These are phyloP conservation scores for Drosophila takahashii DNA, from an alignment of 1,140 invertebrate genomes.

Conservation along the genomic window DNA sequence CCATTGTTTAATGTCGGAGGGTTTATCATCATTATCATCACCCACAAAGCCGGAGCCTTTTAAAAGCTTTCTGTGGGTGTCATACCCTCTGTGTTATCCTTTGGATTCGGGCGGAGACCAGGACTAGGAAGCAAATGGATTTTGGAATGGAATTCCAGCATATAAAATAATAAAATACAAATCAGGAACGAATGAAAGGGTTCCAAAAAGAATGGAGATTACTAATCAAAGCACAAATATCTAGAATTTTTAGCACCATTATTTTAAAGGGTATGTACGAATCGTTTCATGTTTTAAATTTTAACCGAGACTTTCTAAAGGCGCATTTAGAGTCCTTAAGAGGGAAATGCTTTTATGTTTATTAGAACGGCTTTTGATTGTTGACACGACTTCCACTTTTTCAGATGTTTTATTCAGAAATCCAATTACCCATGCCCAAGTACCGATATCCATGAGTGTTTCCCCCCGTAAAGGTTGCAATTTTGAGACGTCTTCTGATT, in stretches of 20 bases:
- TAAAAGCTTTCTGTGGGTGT: slow-evolving; percentile 47
- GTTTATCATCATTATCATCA: slow-evolving; percentile 75
- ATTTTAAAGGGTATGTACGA: slow-evolving; percentile 20
- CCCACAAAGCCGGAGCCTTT: slow-evolving; percentile 38
- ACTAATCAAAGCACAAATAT: not conserved
- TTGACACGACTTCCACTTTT: slow-evolving; percentile 59
- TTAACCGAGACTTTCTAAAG: slow-evolving; percentile 19
- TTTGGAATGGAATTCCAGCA: not conserved
- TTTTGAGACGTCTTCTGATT: slow-evolving; percentile 24
- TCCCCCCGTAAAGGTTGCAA: slow-evolving; percentile 59
- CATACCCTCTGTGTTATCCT: slow-evolving; percentile 21
- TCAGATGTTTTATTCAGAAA: slow-evolving; percentile 46
- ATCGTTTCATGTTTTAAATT: not conserved
- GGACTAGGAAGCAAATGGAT: slow-evolving; percentile 19
- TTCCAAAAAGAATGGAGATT: not conserved
- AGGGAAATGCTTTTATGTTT: slow-evolving; percentile 75
- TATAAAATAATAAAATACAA: slow-evolving; percentile 23
- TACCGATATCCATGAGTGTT: not conserved
- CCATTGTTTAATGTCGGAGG: slow-evolving; percentile 75
- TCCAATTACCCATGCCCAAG: slow-evolving; percentile 31
- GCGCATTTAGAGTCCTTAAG: slow-evolving; percentile 13
- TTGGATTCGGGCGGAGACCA: not conserved
- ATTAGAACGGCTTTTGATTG: slow-evolving; percentile 77
- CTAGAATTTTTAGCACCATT: too few species aligned
- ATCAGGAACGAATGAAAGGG: slow-evolving; percentile 8